Percentiles rank a stretch among this genome's conserved stretches.
Conservation (phyloP, 2,113 vertebrate genomes). For the Muntiacus reevesi region DNA sequence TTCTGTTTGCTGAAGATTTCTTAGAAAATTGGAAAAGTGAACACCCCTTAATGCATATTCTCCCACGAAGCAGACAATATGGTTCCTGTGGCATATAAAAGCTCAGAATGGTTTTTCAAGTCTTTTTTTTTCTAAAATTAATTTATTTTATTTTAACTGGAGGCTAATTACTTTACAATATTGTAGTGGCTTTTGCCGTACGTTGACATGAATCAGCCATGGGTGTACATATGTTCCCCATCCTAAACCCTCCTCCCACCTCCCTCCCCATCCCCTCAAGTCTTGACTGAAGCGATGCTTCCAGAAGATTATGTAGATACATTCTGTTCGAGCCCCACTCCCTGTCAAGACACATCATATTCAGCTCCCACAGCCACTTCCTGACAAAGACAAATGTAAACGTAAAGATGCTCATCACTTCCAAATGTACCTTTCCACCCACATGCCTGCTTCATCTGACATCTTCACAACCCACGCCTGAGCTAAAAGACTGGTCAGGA, state of each 20-base stretch:
- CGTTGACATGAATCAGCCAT: neutral
- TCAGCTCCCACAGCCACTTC: neutral
- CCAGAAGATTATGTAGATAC: constrained; percentile 5
- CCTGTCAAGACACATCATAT: neutral
- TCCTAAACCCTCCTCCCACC: neutral
- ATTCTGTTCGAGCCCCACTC: neutral
- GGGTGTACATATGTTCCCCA: neutral
- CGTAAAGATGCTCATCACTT: neutral
- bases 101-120: neutral
- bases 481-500: neutral
- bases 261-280: neutral
- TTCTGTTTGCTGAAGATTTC: neutral
- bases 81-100: neutral
- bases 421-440: neutral
- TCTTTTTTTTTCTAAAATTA: neutral
- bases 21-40: neutral
- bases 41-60: neutral
- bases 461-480: neutral
- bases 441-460: neutral
- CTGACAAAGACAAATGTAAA: neutral
- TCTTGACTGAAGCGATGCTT: neutral
- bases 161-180: neutral
- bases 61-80: neutral
- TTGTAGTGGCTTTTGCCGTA: neutral
- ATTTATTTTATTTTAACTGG: neutral